Evolutionary conservation across 2,888 invertebrate genomes (phyloP).

Genomic region (Meiosimyza platycephala): DNA sequence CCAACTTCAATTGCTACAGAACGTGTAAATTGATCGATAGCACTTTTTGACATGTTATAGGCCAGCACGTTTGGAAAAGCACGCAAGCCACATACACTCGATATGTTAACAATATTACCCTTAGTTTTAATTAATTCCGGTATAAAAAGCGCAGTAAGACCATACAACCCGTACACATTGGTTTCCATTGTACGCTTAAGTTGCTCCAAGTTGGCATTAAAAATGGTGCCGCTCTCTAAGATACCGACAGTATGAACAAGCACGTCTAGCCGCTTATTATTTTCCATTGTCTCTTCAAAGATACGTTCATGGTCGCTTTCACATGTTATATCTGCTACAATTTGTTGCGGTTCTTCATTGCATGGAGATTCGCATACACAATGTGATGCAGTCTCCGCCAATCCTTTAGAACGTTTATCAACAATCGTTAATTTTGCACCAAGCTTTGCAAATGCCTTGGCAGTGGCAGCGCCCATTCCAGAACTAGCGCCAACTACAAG

Average conservation of each 20-base stretch:
- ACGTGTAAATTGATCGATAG: conserved; percentile 91
- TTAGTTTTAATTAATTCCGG: conserved; percentile 83
- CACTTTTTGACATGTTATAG: conserved; percentile 90
- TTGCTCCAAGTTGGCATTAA: conserved; percentile 82
- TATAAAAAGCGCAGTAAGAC: conserved; percentile 81
- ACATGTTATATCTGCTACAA: conserved; percentile 78
- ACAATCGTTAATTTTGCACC: conserved; percentile 75
- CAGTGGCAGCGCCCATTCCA: conserved; percentile 80
- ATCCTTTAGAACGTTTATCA: conserved; percentile 76
- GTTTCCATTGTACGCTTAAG: conserved; percentile 88
- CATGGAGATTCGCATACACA: conserved; percentile 69
- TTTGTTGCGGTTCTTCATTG: conserved; percentile 70
- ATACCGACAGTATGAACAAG: conserved; percentile 91
- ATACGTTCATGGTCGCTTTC: conserved; percentile 78
- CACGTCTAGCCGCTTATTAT: conserved; percentile 78
- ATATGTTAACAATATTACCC: conserved; percentile 91
- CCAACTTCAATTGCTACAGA: conserved; percentile 89
- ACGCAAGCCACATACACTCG: conserved; percentile 88
- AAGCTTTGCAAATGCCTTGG: conserved; percentile 74
- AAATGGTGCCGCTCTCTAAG: conserved; percentile 81
- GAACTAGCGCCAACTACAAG: conserved; percentile 78
- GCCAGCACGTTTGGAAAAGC: conserved; percentile 88
- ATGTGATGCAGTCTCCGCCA: conserved; percentile 72
- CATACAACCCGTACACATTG: conserved; percentile 83
- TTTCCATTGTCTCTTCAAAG: conserved; percentile 74